Base-by-base conservation (phyloP, 1,140 invertebrate genomes). In the Macrotrachela quadricornifera region DNA sequence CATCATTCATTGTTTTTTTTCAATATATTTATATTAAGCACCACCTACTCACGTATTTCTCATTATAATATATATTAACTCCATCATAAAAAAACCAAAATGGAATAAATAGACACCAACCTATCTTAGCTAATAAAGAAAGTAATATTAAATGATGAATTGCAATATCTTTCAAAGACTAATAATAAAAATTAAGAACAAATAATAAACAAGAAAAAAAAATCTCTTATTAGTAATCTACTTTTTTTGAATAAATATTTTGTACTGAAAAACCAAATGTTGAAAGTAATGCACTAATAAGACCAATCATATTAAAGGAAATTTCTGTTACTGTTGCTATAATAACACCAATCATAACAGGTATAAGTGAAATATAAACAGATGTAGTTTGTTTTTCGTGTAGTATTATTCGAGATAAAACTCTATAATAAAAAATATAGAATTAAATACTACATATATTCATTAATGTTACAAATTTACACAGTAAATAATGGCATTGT, bases 401-500 rank as follows among this genome's bases (percentile, higher is more conserved):
- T 4, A 30, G 21, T 4, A 30, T 30, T 4, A 2, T 4, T 30
- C 21, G 21, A 30, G 21, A 30, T 30, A 30, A 8, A 30, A 30
- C 8, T 30, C 21, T 30, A 30, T n/a, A 30, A 30, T 30, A 30
- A 30, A 8, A 30, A 30, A 30, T 4, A 30, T 30, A 30, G 21
- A 30, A 4, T 2, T 4, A 30, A 30, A 30, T 30, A 30, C 8
- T 30, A 30, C 21, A 2, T 4, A 30, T 4, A 30, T 4, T 4
- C 2, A 30, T 4, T 30, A 8, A 30, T 30, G 21, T n/a, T n/a
- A 30, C 3, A 4, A 30, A 4, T 30, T 30, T 30, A 30, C 46
- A 95, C 87, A 50, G 87, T 91, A 71, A 95, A 96, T 36, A 95
- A 72, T 17, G 91, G 90, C 79, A 92, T 87, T 54, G 88, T 91